These are phyloP conservation scores for Platanista minor DNA, from an alignment of 2,113 vertebrate species.

Conservation along the genomic window DNA sequence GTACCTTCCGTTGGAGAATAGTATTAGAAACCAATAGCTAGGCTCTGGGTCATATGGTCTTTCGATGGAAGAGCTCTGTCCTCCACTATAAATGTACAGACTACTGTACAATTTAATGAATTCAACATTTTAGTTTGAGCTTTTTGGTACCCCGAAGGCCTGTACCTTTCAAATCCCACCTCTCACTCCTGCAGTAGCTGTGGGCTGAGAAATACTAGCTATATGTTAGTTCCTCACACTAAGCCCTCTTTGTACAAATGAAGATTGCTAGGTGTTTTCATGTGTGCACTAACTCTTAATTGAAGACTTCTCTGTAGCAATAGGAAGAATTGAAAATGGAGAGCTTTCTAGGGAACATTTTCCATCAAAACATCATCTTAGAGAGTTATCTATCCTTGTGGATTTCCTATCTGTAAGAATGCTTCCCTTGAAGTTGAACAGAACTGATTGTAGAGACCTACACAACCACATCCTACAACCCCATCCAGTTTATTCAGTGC, in stretches of 20 bases:
- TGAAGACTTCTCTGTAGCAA: neutral
- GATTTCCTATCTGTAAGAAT: neutral
- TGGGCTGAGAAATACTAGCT: neutral
- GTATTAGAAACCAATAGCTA: neutral
- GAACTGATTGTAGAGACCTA: neutral
- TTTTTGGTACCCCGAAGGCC: neutral
- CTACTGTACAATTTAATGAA: neutral
- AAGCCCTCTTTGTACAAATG: neutral
- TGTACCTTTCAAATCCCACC: neutral
- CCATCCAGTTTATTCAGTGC: neutral
- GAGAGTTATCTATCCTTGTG: neutral
- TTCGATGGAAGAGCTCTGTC: neutral
- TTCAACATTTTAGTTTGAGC: neutral
- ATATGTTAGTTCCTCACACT: neutral
- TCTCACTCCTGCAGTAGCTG: neutral
- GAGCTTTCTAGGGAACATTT: neutral
- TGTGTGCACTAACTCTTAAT: neutral
- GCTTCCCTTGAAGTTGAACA: neutral
- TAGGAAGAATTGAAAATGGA: neutral
- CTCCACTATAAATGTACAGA: neutral
- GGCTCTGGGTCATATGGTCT: neutral
- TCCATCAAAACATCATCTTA: neutral
- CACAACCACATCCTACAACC: neutral
- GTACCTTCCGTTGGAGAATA: neutral
- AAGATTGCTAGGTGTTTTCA: neutral